Percentiles rank a stretch among this genome's conserved stretches.
These are phyloP conservation scores for Selene dorsalis DNA, from an alignment of 2,797 vertebrate genomes.

Conservation along the genomic window DNA sequence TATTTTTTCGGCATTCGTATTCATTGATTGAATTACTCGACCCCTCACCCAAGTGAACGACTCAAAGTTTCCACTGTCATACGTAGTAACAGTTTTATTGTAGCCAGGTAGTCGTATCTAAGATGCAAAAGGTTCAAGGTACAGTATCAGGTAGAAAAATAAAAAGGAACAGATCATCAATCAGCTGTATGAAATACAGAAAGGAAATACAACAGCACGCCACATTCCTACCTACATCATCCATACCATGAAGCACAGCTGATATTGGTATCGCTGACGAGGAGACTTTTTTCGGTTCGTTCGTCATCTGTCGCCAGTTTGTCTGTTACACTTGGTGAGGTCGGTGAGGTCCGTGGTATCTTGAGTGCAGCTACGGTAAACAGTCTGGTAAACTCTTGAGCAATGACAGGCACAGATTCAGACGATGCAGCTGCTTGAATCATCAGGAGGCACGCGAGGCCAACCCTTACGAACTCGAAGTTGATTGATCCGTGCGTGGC, in stretches of 20 bases:
- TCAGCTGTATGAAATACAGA: constrained; percentile 81
- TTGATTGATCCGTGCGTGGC: constrained; percentile 69
- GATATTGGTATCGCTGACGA: constrained; percentile 65
- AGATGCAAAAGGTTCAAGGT: constrained; percentile 85
- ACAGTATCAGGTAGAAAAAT: constrained; percentile 86
- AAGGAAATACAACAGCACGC: constrained; percentile 71
- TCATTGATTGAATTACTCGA: neutral
- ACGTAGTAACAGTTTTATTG: constrained; percentile 82
- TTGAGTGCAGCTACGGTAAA: constrained; percentile 80
- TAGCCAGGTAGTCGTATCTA: constrained; percentile 83
- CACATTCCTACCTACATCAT: constrained; percentile 67
- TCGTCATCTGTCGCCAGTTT: constrained; percentile 37
- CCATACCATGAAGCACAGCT: constrained; percentile 71
- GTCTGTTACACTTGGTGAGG: constrained; percentile 73
- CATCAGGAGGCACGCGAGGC: constrained; percentile 51
- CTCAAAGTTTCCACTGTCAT: constrained; percentile 31
- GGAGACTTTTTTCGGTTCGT: constrained; percentile 52
- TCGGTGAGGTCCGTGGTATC: constrained; percentile 78
- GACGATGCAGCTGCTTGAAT: constrained; percentile 52
- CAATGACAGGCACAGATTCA: constrained; percentile 78
- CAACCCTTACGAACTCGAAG: constrained; percentile 36
- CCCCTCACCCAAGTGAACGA: constrained; percentile 39
- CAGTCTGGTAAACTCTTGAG: constrained; percentile 77
- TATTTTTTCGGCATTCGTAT: neutral
- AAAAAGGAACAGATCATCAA: constrained; percentile 80